Conservation (phyloP, 2,113 vertebrate genomes). For the Verasper variegatus region DNA sequence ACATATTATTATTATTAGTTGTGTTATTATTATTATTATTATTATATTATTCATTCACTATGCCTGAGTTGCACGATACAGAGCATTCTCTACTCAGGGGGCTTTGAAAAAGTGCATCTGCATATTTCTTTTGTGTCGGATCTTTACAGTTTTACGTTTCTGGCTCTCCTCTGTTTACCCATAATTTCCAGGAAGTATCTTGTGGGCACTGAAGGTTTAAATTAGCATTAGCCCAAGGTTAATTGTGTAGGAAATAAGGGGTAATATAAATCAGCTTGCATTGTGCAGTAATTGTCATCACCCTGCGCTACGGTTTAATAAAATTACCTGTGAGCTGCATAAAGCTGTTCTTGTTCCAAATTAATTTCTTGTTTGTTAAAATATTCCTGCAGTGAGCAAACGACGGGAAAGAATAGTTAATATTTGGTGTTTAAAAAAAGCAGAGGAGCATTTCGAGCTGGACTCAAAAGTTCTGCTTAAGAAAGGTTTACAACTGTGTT, state of each 20-base stretch:
- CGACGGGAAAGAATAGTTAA: slow-evolving; percentile 10
- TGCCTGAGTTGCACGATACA: background rate
- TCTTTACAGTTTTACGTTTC: slow-evolving; percentile 26
- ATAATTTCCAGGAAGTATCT: slow-evolving; percentile 55
- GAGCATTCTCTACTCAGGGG: background rate
- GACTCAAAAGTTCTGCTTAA: slow-evolving; percentile 19
- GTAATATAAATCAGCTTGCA: slow-evolving; percentile 39
- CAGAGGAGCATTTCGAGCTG: background rate
- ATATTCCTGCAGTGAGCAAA: background rate
- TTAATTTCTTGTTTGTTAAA: background rate
- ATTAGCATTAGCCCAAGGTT: slow-evolving; percentile 67
- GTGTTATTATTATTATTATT: no score
- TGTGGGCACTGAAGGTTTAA: slow-evolving; percentile 55
- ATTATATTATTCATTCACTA: background rate
- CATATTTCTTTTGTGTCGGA: slow-evolving; percentile 33
- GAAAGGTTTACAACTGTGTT: slow-evolving; percentile 49
- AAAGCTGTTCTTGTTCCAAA: slow-evolving; percentile 8
- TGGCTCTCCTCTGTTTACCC: slow-evolving; percentile 50
- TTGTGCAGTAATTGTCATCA: slow-evolving; percentile 37
- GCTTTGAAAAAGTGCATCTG: slow-evolving; percentile 15
- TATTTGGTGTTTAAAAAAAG: slow-evolving; percentile 14
- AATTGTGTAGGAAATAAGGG: slow-evolving; percentile 62
- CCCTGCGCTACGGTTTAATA: slow-evolving; percentile 19
- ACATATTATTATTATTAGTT: no score
- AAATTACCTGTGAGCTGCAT: slow-evolving; percentile 43